A percentile compares a stretch with the other conserved stretches of the same genome.
Evolutionary conservation across 2,888 invertebrate genomes (phyloP).

Genomic region (Cecidostiba fungosa): DNA sequence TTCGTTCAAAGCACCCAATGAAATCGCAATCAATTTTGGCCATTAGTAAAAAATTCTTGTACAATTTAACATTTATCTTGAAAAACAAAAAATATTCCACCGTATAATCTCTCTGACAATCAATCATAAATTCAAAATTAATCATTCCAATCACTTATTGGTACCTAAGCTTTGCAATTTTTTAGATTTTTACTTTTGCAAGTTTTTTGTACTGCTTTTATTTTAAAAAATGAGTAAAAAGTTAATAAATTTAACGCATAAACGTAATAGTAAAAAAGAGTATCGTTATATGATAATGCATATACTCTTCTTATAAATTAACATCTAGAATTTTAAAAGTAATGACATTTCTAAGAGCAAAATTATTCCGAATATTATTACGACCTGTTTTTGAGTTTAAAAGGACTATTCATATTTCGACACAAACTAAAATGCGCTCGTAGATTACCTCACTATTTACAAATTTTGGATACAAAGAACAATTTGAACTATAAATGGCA

Average conservation of each 20-base stretch:
- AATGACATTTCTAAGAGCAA: constrained; percentile 47
- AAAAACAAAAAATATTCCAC: not conserved
- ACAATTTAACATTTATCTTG: constrained; percentile 12
- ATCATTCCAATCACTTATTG: not conserved
- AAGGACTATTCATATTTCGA: constrained; percentile 44
- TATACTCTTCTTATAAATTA: constrained; percentile 50
- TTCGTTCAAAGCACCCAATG: constrained; percentile 10
- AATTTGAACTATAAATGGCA: constrained; percentile 62
- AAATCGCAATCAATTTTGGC: constrained; percentile 41
- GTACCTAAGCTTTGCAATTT: constrained; percentile 10
- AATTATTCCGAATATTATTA: constrained; percentile 47
- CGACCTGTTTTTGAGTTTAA: constrained; percentile 22
- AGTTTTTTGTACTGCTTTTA: constrained; percentile 41
- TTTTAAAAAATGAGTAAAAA: constrained; percentile 35
- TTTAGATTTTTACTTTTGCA: not conserved
- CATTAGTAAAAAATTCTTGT: constrained; percentile 20
- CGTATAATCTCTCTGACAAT: constrained; percentile 10
- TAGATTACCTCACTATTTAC: constrained; percentile 58
- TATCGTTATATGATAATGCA: constrained; percentile 33
- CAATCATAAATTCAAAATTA: constrained; percentile 15
- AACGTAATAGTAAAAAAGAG: constrained; percentile 23
- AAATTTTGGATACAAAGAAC: constrained; percentile 61
- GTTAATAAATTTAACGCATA: constrained; percentile 24
- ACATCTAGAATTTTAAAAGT: constrained; percentile 44
- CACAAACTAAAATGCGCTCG: constrained; percentile 46